Conservation (phyloP, 2,797 vertebrate species). For the Hoplostethus atlanticus region DNA sequence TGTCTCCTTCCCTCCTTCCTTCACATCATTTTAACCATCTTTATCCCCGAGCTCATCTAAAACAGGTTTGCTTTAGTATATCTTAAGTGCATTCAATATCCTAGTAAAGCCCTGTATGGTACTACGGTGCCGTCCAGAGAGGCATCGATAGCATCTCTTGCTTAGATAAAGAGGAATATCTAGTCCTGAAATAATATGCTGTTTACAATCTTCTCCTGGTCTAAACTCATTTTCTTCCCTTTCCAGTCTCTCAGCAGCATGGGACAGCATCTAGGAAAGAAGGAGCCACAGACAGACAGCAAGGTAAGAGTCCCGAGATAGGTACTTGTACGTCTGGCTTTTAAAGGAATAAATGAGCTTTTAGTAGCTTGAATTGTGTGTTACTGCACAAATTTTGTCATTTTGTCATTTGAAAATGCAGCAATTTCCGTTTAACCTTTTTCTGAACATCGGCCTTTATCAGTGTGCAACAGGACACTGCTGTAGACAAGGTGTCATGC, state of each 20-base stretch:
- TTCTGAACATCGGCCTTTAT: slow-evolving; percentile 54
- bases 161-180: slow-evolving; percentile 40
- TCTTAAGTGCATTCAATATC: neutral
- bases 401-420: slow-evolving; percentile 30
- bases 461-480: slow-evolving; percentile 47
- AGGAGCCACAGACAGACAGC: slow-evolving; percentile 56
- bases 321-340: neutral
- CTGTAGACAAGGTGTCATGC: slow-evolving; percentile 15
- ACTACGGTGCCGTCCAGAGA: slow-evolving; percentile 22
- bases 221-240: slow-evolving; percentile 34
- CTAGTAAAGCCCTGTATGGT: slow-evolving; percentile 4
- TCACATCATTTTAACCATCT: no score
- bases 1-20: no score
- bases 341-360: neutral
- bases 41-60: no score
- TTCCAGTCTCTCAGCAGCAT: slow-evolving; percentile 80
- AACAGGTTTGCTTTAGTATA: no score
- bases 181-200: slow-evolving; percentile 25
- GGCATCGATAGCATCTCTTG: slow-evolving; percentile 1
- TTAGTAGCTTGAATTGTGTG: neutral
- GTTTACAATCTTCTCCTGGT: slow-evolving; percentile 32
- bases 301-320: slow-evolving; percentile 66
- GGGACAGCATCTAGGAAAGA: slow-evolving; percentile 83
- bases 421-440: slow-evolving; percentile 35
- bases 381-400: neutral